A percentile compares a stretch with the other conserved stretches of the same genome.
phyloP scores from a whole-genome alignment of 1,140 invertebrate species.

The Drosophila miranda region DNA sequence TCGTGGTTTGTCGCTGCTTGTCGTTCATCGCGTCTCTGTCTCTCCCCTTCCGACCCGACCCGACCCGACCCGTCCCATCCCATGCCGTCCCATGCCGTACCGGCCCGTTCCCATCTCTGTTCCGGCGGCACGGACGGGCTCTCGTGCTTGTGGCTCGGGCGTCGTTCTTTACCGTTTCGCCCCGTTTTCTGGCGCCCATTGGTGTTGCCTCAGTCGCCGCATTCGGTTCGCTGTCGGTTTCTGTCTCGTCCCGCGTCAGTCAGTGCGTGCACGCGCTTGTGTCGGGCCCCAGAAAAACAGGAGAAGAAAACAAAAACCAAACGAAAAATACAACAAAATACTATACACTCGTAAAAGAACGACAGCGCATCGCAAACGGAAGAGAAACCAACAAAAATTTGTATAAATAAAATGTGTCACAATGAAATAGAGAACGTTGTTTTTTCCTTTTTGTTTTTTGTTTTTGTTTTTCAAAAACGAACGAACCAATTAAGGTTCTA shows the following conservation, averaged over 20 bases:
- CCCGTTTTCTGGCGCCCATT: slow-evolving; percentile 45
- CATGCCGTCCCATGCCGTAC: too few species aligned
- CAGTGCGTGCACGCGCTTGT: slow-evolving; percentile 23
- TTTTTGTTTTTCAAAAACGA: background rate
- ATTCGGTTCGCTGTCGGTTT: slow-evolving; percentile 46
- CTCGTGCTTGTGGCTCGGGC: slow-evolving; percentile 26
- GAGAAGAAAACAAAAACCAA: slow-evolving; percentile 12
- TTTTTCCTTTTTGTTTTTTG: background rate
- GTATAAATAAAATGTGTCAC: slow-evolving; percentile 45
- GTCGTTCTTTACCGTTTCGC: slow-evolving; percentile 25
- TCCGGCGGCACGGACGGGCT: slow-evolving; percentile 4
- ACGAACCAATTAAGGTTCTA: slow-evolving; percentile 34
- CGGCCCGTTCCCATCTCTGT: too few species aligned
- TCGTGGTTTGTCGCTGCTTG: slow-evolving; percentile 29
- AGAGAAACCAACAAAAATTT: slow-evolving; percentile 6
- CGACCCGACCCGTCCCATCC: background rate
- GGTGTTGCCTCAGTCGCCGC: slow-evolving; percentile 55
- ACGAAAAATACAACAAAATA: slow-evolving; percentile 20
- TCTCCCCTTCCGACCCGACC: slow-evolving; percentile 2
- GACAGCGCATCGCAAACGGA: background rate
- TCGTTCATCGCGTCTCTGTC: slow-evolving; percentile 16
- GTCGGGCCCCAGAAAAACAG: background rate
- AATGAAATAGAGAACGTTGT: slow-evolving; percentile 22
- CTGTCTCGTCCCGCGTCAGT: slow-evolving; percentile 14
- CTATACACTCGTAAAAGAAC: slow-evolving; percentile 6